Base-by-base conservation (phyloP, 2,888 invertebrate genomes). In the Mythimna ferrago region DNA sequence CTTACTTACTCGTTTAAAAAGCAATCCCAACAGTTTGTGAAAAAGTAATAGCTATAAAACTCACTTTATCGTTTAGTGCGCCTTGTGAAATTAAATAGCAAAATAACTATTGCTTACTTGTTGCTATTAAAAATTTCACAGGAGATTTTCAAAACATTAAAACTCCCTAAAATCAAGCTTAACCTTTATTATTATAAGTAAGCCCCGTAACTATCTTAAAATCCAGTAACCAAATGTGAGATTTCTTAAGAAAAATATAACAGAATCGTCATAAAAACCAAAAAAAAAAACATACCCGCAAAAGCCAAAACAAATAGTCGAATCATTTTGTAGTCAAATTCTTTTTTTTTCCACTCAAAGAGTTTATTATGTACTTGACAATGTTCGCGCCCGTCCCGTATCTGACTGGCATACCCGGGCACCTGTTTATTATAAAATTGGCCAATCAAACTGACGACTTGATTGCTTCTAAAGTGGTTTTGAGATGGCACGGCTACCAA, bases 381-480 rank as follows among this genome's bases (percentile, higher is more conserved):
- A 80, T 77, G 80, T 84, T 71, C 71, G 72, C 68, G 81, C 78
- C 74, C 80, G 85, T 81, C 82, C 82, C 66, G 83, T 74, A 69
- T 66, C 71, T 81, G 75, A 87, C 86, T 86, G 82, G 78, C 78
- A 78, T 85, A 81, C 82, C 79, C 82, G 78, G 66, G 82, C 87
- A 90, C 90, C 90, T 92, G 91, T 81, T 91, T 90, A 95, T 95
- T 94, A 93, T 76, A 91, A 93, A 95, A 95, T 95, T 94, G 94
- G 82, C 88, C 94, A 94, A 94, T 94, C 88, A 86, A 66, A 75
- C 84, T 78, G 85, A 83, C 82, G 78, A 80, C 89, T 87, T 90
- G 91, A 90, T 90, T 93, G 92, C 90, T 91, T 91, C 87, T 87
- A 87, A 88, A 90, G 89, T 91, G 92, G 89, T 76, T 89, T 85